Evolutionary conservation across 2,113 vertebrate species (phyloP), one percentile per base, ranked within the genome.

Genomic region (Perccottus glenii): DNA sequence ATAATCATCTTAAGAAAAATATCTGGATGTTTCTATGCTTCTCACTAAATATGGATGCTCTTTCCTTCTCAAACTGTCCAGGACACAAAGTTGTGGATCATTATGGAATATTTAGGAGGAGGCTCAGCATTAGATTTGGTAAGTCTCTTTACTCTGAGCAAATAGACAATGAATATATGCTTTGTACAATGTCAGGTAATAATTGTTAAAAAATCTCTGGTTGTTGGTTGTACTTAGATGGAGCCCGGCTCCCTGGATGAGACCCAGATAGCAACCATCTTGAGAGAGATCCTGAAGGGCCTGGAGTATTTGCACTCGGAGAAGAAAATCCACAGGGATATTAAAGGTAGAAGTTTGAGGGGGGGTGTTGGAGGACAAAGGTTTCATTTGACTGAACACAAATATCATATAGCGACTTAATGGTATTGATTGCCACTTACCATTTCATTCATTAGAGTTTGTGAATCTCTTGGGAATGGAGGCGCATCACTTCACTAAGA

Each of bases 1-100:
- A 27, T 27, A 27, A 27, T 27, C 19, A 27, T 27, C 19, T 27
- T 27, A 27, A 27, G 19, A 27, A 27, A 27, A 27, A 2, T 27
- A 27, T 27, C 19, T 3, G 19, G 19, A 27, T 27, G 19, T 32
- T 60, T 63, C 55, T 50, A 58, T 43, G 5, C 43, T 57, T 36
- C 2, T 36, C 32, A 19, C 56, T 38, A 2, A 8, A 43, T 0
- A 9, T 14, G 38, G n/a, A 15, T 6, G 47, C 33, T 70, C 16
- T 38, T 64, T 62, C 19, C 58, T 14, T 70, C 55, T 66, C 33
- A 32, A 42, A 61, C 81, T 47, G 19, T 90, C 16, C 89, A 98
- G 96, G 95, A 95, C 85, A 94, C 96, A 65, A 98, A 98, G 88
- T 89, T 98, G 88, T 98, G 96, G 96, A 98, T 98, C 89, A 96